These are phyloP conservation scores for Cryptotis parvus DNA, from an alignment of 2,113 vertebrate genomes.

Conservation along the genomic window DNA sequence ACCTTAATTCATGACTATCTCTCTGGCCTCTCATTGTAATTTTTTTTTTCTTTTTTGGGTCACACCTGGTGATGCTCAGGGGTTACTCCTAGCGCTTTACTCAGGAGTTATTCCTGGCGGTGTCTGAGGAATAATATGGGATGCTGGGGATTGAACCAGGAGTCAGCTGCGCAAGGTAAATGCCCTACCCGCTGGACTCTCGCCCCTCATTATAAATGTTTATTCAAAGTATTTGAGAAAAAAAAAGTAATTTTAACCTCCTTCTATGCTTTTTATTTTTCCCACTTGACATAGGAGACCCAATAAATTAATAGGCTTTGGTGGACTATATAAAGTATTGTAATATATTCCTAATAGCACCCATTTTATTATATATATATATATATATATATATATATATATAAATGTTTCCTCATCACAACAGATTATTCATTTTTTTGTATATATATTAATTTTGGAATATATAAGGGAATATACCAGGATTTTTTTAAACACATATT, in stretches of 20 bases:
- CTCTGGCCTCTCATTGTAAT: too few species aligned
- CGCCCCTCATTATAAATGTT: neutral
- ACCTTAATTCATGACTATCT: too few species aligned
- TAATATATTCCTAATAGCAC: neutral
- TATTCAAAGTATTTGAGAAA: neutral
- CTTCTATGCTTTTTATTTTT: neutral
- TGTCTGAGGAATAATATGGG: too few species aligned
- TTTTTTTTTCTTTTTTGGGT: too few species aligned
- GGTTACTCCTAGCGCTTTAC: too few species aligned
- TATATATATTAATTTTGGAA: neutral
- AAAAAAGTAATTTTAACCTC: neutral
- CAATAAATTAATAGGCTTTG: too few species aligned
- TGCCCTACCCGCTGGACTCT: too few species aligned
- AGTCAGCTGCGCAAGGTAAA: too few species aligned
- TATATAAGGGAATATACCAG: neutral
- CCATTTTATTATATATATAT: neutral
- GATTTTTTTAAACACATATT: neutral
- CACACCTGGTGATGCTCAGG: too few species aligned
- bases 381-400: neutral
- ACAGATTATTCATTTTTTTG: neutral
- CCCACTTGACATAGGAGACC: neutral
- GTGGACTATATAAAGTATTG: accelerated
- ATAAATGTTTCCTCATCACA: neutral
- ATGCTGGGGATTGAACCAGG: too few species aligned
- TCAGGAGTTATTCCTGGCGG: too few species aligned